Evolutionary conservation across 2,113 vertebrate species (phyloP), one percentile per base, ranked within the genome.

Genomic region (Sula dactylatra): DNA sequence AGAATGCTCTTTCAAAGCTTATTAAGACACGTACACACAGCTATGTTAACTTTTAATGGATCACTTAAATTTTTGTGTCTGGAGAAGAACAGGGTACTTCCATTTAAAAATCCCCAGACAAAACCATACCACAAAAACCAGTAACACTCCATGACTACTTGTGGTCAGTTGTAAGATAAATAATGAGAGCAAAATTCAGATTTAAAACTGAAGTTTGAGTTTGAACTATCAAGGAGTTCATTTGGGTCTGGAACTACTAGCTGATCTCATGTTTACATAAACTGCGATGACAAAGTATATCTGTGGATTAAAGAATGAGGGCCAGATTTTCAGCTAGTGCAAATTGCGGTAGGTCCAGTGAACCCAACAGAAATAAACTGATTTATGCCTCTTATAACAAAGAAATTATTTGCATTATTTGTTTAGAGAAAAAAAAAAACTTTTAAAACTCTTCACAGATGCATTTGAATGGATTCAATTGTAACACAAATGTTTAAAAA

Each of bases 241-340:
- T 95, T 58, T 88, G 78, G 31, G 84, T 93, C 82, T 96, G 91
- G 81, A 96, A 96, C 79, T 40, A 96, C 71, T 86, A 88, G 82
- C 84, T 96, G 94, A 95, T 88, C 93, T 97, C 89, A 66, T 97
- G 87, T 96, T 96, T 96, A 96, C 78, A 95, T 40, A 90, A 96
- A 76, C 86, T 71, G 64, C 78, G 93, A 70, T 95, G 95, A 94
- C 89, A 93, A 94, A 97, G 84, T 95, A 90, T 94, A 97, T 96
- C 87, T 96, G 89, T 86, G 95, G 96, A 91, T 96, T 96, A 96
- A 96, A 88, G 72, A 94, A 82, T 20, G 83, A 91, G 62, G 84
- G 89, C 94, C 91, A 96, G 94, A 90, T 93, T 95, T 96, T 83
- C 50, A 88, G 64, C 89, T 67, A 91, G 89, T 55, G 78, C 50